Evolutionary conservation across 2,797 vertebrate genomes (phyloP), one percentile per base, ranked within the genome.

Genomic region (Danio aesculapii): DNA sequence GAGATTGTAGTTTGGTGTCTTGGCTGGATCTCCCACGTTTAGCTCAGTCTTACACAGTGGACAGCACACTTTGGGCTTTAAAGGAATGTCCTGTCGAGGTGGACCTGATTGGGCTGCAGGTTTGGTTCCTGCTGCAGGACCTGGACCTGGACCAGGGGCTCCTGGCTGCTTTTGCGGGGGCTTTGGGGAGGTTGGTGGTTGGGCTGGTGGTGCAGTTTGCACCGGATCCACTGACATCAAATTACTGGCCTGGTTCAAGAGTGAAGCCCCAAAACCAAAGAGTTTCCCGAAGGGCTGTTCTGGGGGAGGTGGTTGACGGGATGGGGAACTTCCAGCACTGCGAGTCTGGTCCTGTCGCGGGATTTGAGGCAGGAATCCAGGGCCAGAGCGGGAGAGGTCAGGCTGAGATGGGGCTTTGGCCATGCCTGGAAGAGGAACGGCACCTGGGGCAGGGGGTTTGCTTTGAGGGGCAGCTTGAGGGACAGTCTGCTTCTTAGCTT

Each of bases 21-120:
- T 95, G 1, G 91, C 53, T 6, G 93, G 88, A 88, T 94, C 94
- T 83, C 95, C 95, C 77, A 98, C 83, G 0, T 98, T 98, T 86
- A 99, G 95, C 92, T 94, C 93, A 0, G 96, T 97, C 93, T 99
- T 98, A 93, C 98, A 99, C 84, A 99, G 95, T 39, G 97, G 98
- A 91, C 98, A 99, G 81, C 61, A 89, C 80, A 93, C 93, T 94
- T 96, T 97, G 93, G 96, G 93, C 93, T 96, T 96, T 84, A 76
- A 83, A 13, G 88, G 74, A 46, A 89, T 89, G 58, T 86, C 84
- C 58, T 80, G 85, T 50, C 83, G 76, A 4, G 62, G 52, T 17
- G 81, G 81, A 9, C 43, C 19, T n/a, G 53, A 44, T 47, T 83
- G 78, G 50, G 82, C 52, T 63, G 19, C 6, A 0, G 76, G 68